Evolutionary conservation across 2,113 vertebrate species (phyloP), one percentile per base, ranked within the genome.

Genomic region (Dipodomys ordii): DNA sequence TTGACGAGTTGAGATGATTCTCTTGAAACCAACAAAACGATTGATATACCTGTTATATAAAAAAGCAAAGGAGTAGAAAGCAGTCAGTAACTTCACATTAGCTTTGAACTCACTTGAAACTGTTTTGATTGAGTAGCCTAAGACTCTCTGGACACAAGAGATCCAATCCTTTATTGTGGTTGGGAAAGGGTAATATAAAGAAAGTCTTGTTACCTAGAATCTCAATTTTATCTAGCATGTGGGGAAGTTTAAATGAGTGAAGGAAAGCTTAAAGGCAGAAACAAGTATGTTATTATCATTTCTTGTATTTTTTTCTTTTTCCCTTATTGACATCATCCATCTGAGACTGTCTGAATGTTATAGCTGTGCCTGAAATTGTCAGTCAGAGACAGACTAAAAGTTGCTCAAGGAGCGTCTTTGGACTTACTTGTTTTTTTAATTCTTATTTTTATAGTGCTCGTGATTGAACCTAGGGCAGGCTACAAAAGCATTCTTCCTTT

Each of bases 111-210:
- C 57, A 64, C 57, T 82, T 69, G 94, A 90, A 93, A 90, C 82
- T 84, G 57, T 79, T 89, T 93, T 77, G 2, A 46, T 68, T 9
- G 19, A 78, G 32, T 76, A 96, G 60, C 86, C n/a, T 77, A 87
- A 82, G 81, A 16, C 87, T 90, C 28, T 67, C 19, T 46, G n/a
- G 1, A 39, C 77, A 77, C 76, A 30, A 44, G 60, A 94, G 57
- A 78, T 89, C 65, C 0, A 4, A 32, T 83, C 74, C 88, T 96
- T 97, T 93, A 80, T 92, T 91, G 28, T 65, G 46, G 46, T 78
- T 84, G 82, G 32, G 72, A 96, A 96, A 92, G 91, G 94, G 93
- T 89, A 92, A 86, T 60, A 72, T 62, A 44, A 57, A 88, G 46
- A 96, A 64, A 46, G 5, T 67, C 77, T 85, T 84, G 25, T 90